These are phyloP conservation scores for Oceanodroma leucorhoa DNA, from an alignment of 2,797 vertebrate genomes.

Conservation along the genomic window DNA sequence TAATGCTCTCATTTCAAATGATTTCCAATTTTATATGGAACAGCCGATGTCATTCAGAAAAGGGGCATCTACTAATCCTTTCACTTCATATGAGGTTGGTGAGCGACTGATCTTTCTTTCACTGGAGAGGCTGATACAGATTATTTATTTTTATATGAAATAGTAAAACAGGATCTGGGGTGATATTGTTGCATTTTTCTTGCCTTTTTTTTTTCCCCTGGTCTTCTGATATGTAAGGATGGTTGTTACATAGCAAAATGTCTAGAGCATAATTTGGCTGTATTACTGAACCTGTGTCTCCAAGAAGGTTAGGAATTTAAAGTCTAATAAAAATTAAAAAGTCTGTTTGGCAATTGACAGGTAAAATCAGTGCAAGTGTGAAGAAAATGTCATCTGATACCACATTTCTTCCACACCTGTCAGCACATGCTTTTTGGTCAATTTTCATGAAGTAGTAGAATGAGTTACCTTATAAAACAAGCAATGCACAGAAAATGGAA, in stretches of 20 bases:
- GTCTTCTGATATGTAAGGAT: background rate
- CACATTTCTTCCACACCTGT: background rate
- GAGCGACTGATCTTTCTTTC: background rate
- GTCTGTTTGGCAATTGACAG: background rate
- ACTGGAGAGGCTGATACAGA: background rate
- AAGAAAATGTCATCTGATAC: background rate
- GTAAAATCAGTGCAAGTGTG: background rate
- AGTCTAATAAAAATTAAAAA: background rate
- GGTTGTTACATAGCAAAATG: background rate
- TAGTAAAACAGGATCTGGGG: background rate
- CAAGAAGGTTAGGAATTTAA: background rate
- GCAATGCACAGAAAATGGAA: background rate
- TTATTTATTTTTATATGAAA: background rate
- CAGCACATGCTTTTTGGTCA: background rate
- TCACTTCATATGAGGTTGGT: background rate
- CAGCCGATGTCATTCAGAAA: background rate
- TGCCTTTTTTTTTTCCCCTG: background rate
- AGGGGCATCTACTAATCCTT: background rate
- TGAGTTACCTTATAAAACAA: background rate
- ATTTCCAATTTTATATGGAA: background rate
- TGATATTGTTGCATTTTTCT: background rate
- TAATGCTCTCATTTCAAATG: background rate
- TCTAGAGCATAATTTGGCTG: background rate
- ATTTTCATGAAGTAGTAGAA: background rate
- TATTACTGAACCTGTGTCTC: background rate